Evolutionary conservation across 2,888 invertebrate genomes (phyloP), one percentile per base, ranked within the genome.

Genomic region (Callinectes sapidus): DNA sequence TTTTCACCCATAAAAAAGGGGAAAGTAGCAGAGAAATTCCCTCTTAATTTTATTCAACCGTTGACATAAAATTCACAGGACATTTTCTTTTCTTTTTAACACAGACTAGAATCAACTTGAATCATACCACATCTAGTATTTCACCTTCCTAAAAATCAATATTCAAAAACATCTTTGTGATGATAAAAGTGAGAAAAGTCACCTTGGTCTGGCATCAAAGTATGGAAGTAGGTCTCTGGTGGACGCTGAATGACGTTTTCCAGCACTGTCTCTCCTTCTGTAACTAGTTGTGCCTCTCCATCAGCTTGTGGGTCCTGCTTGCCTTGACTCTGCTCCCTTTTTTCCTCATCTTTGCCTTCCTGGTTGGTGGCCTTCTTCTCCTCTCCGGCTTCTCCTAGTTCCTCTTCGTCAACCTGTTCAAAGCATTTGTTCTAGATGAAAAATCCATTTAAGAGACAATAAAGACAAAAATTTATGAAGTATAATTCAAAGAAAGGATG

Each of bases 361-460:
- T 55, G 96, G 95, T 94, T 92, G 96, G 95, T 95, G 96, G 90
- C 95, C 91, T 90, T 94, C 90, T 96, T 93, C 96, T 96, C 94
- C 23, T 95, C 95, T 96, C 95, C 95, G 94, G 95, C 95, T 91
- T 95, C 96, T 95, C 23, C 66, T 5, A 42, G 16, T 10, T 95
- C 96, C 39, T 95, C 14, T 95, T 96, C 95, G 18, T 96, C 87
- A 95, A 95, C 90, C 91, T 95, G 94, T 42, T 35, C 35, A 35
- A 39, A 66, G 10, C 13, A 89, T 35, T 18, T 61, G 0, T 35
- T 28, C 14, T 28, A 87, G 42, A 88, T 88, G 54, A 61, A 35
- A 54, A 61, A 87, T 54, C 28, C 13, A 18, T 87, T 48, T 87
- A 48, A n/a, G 14, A 0, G n/a, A 0, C 0, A 61, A 28, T 18